These are phyloP conservation scores for Carollia perspicillata DNA, from an alignment of 2,113 vertebrate species.

Conservation along the genomic window DNA sequence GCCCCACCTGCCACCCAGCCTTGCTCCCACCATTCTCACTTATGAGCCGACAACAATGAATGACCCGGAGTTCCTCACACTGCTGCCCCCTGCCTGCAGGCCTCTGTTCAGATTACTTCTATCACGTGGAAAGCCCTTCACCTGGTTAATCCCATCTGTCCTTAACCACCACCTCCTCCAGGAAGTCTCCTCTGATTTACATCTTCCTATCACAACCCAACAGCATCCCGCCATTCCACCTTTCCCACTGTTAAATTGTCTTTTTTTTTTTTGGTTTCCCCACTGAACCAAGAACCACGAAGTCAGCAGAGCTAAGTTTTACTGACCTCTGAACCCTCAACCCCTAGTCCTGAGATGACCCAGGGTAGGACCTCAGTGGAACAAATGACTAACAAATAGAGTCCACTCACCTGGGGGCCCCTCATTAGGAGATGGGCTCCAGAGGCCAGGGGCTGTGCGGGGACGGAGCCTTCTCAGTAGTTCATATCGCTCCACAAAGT, in stretches of 20 bases:
- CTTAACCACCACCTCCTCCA: not conserved
- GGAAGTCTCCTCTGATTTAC: not conserved
- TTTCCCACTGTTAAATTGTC: not conserved
- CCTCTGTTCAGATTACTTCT: not conserved
- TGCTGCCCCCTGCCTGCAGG: not conserved
- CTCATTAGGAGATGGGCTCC: constrained; percentile 15
- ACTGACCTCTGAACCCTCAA: not conserved
- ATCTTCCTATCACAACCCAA: not conserved
- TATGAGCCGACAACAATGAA: not conserved
- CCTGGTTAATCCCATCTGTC: not conserved
- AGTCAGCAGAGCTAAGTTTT: not conserved
- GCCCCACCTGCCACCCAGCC: not conserved
- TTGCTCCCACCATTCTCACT: not conserved
- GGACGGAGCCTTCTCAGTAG: constrained; percentile 77
- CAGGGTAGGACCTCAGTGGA: not conserved
- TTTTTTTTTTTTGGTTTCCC: not conserved
- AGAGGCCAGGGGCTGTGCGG: not conserved
- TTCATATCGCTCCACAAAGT: constrained; percentile 88
- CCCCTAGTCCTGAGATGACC: not conserved
- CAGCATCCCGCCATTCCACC: not conserved
- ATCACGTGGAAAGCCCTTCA: not conserved
- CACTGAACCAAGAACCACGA: not conserved
- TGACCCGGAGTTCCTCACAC: not conserved
- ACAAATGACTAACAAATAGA: not conserved
- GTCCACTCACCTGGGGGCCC: constrained; percentile 74